Evolutionary conservation across 2,888 invertebrate genomes (phyloP).

Genomic region (Parthenolecanium corni): DNA sequence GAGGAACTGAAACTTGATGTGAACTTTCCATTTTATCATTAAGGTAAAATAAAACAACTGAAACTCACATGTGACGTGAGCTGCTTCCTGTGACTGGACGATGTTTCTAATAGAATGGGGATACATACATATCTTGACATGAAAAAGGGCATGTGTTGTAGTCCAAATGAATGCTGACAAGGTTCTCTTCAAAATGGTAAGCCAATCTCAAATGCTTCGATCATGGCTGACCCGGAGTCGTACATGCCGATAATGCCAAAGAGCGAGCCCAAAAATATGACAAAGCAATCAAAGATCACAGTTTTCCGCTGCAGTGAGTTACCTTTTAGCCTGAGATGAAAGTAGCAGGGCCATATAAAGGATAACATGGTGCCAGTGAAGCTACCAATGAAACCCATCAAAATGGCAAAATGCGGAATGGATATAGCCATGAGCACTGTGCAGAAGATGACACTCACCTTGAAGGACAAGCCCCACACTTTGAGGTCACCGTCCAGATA

Average conservation of each 20-base stretch:
- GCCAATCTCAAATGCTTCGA: conserved; percentile 82
- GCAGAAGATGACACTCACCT: conserved; percentile 75
- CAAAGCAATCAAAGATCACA: conserved; percentile 79
- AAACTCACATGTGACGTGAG: too few species aligned
- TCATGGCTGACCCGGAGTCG: conserved; percentile 81
- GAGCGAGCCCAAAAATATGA: conserved; percentile 82
- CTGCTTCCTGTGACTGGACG: too few species aligned
- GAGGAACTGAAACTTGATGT: too few species aligned
- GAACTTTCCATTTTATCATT: too few species aligned
- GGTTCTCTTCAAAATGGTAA: conserved; percentile 74
- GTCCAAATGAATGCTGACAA: too few species aligned
- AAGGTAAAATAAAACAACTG: too few species aligned
- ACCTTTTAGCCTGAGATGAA: conserved; percentile 87
- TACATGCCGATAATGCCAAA: conserved; percentile 89
- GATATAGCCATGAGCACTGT: conserved; percentile 92
- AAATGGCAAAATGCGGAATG: conserved; percentile 94
- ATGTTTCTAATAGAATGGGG: too few species aligned
- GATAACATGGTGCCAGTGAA: conserved; percentile 99
- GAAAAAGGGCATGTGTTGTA: too few species aligned
- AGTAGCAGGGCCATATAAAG: conserved; percentile 99
- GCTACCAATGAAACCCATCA: conserved; percentile 98
- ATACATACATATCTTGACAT: too few species aligned
- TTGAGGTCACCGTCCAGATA: conserved; percentile 83
- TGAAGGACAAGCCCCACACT: conserved; percentile 89
- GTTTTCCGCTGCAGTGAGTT: conserved; percentile 64